Percentiles rank a stretch among this genome's conserved stretches.
Conservation (phyloP, 2,888 invertebrate species). For the Pelosia muscerda region DNA sequence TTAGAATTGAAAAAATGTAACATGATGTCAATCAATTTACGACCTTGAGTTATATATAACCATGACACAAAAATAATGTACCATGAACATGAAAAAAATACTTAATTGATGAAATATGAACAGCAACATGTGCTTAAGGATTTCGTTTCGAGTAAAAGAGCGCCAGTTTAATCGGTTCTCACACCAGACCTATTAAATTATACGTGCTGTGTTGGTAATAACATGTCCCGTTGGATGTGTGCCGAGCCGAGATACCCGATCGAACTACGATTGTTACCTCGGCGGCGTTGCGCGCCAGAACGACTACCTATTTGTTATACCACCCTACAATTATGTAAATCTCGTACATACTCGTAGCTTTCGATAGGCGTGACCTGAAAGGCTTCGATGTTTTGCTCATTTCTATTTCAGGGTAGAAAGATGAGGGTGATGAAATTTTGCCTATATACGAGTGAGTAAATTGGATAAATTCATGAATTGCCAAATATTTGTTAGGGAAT, state of each 20-base stretch:
- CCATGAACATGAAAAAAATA: neutral
- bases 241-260: conserved; percentile 50
- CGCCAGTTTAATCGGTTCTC: neutral
- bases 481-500: neutral
- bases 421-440: conserved; percentile 25
- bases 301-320: conserved; percentile 41
- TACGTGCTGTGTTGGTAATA: conserved; percentile 33
- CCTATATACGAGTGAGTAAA: conserved; percentile 21
- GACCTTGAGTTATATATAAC: neutral
- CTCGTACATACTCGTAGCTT: neutral
- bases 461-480: conserved; percentile 22
- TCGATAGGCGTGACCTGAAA: conserved; percentile 27
- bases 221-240: conserved; percentile 44
- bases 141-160: neutral
- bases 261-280: conserved; percentile 37
- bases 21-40: neutral
- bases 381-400: conserved; percentile 23
- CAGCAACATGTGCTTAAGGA: conserved; percentile 1
- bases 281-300: conserved; percentile 30
- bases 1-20: no score
- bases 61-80: neutral
- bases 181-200: conserved; percentile 26
- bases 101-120: neutral
- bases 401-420: conserved; percentile 31
- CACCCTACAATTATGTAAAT: conserved; percentile 46